Percentiles rank a stretch among this genome's conserved stretches.
phyloP scores from a whole-genome alignment of 2,888 invertebrate species.

The Copidosoma aretas region DNA sequence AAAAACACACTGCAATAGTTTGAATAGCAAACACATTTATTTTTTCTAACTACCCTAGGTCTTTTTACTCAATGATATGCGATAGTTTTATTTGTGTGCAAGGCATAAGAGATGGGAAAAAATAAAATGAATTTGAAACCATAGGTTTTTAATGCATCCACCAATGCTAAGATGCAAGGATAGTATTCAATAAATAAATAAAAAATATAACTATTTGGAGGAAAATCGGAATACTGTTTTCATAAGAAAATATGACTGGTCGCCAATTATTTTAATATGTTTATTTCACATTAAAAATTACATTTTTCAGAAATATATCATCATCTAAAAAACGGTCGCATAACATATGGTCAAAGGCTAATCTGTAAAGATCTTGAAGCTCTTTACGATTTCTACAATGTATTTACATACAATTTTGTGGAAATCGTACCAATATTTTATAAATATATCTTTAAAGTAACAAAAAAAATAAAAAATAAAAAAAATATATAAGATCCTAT shows the following conservation, averaged over 20 bases:
- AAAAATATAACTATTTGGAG: too few species aligned
- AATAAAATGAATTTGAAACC: too few species aligned
- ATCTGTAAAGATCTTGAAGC: slow-evolving; percentile 10
- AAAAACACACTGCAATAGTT: neutral
- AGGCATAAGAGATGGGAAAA: neutral
- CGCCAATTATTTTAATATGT: too few species aligned
- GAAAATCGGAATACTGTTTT: too few species aligned
- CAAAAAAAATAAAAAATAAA: slow-evolving; percentile 1
- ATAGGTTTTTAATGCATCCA: too few species aligned
- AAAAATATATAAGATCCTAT: slow-evolving; percentile 4
- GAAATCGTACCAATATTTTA: slow-evolving; percentile 18
- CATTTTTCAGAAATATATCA: neutral
- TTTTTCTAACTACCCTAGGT: slow-evolving; percentile 9
- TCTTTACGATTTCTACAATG: slow-evolving; percentile 6
- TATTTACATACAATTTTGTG: neutral
- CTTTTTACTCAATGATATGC: slow-evolving; percentile 17
- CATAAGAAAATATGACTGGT: too few species aligned
- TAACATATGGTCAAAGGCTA: slow-evolving; percentile 4
- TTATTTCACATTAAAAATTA: too few species aligned
- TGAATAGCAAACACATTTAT: slow-evolving; percentile 14
- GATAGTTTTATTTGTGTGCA: neutral
- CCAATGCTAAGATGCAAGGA: too few species aligned
- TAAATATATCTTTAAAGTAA: neutral
- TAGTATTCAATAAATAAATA: too few species aligned
- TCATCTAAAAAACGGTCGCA: slow-evolving; percentile 1